Evolutionary conservation across 1,140 invertebrate species (phyloP).

Genomic region (Diploscapter pachys): DNA sequence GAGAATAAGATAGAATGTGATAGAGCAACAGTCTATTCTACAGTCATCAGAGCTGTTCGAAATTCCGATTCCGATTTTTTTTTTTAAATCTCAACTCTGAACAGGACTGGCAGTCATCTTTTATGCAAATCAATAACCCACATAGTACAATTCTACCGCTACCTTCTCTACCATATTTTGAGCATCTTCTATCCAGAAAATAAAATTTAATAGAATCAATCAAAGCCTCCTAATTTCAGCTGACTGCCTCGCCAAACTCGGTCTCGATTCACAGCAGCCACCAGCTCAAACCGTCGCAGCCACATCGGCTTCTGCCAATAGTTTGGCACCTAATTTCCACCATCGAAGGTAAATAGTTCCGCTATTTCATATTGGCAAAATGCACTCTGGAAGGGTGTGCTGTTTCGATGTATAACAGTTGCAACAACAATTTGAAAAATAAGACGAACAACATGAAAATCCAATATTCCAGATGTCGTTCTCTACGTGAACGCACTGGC

Average conservation of each 20-base stretch:
- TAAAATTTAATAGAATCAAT: too few species aligned
- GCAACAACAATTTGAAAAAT: conserved; percentile 3
- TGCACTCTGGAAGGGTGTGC: conserved; percentile 16
- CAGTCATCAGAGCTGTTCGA: too few species aligned
- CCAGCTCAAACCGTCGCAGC: conserved; percentile 23
- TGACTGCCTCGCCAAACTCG: conserved; percentile 56
- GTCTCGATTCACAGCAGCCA: conserved; percentile 38
- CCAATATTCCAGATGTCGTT: conserved; percentile 24
- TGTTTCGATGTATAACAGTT: conserved; percentile 6
- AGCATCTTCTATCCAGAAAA: too few species aligned
- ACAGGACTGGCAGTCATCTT: too few species aligned
- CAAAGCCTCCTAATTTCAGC: conserved; percentile 17
- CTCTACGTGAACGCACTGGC: conserved; percentile 53
- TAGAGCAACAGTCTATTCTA: too few species aligned
- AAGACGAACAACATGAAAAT: background rate
- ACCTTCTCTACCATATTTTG: too few species aligned
- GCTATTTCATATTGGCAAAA: background rate
- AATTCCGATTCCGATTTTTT: too few species aligned
- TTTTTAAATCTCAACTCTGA: too few species aligned
- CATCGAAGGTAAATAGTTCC: background rate
- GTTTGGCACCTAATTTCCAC: background rate
- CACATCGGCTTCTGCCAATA: conserved; percentile 15
- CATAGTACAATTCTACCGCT: too few species aligned
- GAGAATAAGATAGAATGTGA: too few species aligned
- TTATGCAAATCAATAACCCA: too few species aligned